Evolutionary conservation across 2,797 vertebrate species (phyloP), one percentile per base, ranked within the genome.

Genomic region (Peromyscus melanophrys): DNA sequence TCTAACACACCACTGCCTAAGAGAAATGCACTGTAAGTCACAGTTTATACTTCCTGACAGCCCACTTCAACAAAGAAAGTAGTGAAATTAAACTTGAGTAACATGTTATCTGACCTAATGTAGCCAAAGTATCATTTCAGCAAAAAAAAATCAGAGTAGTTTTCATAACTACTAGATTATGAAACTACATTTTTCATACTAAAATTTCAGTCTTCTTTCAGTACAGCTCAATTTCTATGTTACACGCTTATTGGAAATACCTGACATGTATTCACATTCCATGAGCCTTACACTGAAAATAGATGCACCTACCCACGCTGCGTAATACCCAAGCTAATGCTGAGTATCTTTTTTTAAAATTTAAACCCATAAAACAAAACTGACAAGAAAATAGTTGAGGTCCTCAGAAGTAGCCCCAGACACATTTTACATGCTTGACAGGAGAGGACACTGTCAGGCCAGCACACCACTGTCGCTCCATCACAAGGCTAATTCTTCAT

Each of bases 261-360:
- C 6, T 46, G 34, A 46, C 1, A 0, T 46, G 34, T 78, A 49
- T 77, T 94, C 86, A 89, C 57, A 96, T 27, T 83, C 57, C 46
- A 82, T 43, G 19, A 93, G 43, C 43, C 83, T 83, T 57, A 52
- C 3, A n/a, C 31, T 17, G 40, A 84, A 78, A 67, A 34, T 11
- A 83, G 80, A 94, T 61, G 59, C 43, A 84, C 46, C 80, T 69
- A 61, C 29, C 67, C 34, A 29, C 67, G 49, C 46, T 92, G 69
- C 6, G 34, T 2, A 67, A 80, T 52, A 61, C 34, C 73, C 37
- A 29, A 78, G 40, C 40, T 11, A 89, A 10, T 37, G 88, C 75
- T 46, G 57, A 81, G 49, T 37, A 37, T 84, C 16, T 40, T 95
- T 95, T 84, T 95, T 84, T 81, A 17, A 87, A 65, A 31, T 59